These are phyloP conservation scores for Pampus argenteus DNA, from an alignment of 2,797 vertebrate genomes.

Conservation along the genomic window DNA sequence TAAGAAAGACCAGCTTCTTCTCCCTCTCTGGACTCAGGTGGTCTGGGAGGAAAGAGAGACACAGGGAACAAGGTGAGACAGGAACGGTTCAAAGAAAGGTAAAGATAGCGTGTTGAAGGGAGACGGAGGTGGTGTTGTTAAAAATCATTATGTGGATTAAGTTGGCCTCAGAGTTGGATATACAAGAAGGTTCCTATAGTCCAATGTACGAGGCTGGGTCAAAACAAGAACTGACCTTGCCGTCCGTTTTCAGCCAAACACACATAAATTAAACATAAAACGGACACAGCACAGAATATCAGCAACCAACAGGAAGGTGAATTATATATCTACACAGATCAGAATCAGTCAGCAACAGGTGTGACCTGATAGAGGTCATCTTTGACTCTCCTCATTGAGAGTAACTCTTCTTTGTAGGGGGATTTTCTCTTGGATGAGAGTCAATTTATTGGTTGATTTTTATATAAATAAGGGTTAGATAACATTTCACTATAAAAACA, in stretches of 20 bases:
- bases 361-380: constrained; percentile 59
- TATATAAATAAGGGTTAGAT: neutral
- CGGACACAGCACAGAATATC: constrained; percentile 72
- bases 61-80: neutral
- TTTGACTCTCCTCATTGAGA: constrained; percentile 29
- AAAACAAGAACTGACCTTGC: constrained; percentile 39
- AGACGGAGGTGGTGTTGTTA: constrained; percentile 20
- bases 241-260: constrained; percentile 38
- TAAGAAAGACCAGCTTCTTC: constrained; percentile 95
- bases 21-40: constrained; percentile 88
- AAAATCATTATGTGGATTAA: constrained; percentile 6
- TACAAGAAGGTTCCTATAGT: constrained; percentile 11
- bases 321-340: constrained; percentile 81
- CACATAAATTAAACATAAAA: constrained; percentile 82
- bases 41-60: constrained; percentile 69
- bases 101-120: constrained; percentile 14
- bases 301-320: constrained; percentile 69
- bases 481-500: constrained; percentile 5
- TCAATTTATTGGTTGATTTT: neutral
- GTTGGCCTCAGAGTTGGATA: constrained; percentile 13
- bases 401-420: neutral
- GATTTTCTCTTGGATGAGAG: constrained; percentile 13
- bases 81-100: constrained; percentile 9
- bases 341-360: constrained; percentile 69
- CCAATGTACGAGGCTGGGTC: constrained; percentile 7